phyloP scores from a whole-genome alignment of 2,888 invertebrate genomes.

The Homarus gammarus region DNA sequence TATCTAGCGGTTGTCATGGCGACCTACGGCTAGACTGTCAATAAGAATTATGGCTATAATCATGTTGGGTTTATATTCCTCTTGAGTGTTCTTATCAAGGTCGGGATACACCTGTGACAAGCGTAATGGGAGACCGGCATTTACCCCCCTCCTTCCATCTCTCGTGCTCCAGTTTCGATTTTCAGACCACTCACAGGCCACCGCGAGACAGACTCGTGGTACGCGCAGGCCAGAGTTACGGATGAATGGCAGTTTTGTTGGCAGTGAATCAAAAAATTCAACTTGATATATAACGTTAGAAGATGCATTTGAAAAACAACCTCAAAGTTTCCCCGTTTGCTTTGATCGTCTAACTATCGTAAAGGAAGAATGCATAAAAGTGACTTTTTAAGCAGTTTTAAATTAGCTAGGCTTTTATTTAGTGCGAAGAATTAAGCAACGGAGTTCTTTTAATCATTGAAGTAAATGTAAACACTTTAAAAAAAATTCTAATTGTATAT shows the following conservation, averaged over 20 bases:
- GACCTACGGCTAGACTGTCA: background rate
- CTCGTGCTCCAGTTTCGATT: background rate
- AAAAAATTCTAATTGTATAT: background rate
- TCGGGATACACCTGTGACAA: conserved; percentile 33
- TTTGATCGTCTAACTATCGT: too few species aligned
- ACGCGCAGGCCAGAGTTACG: background rate
- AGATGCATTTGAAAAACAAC: background rate
- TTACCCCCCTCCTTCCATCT: background rate
- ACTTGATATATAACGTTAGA: background rate
- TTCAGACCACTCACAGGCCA: conserved; percentile 26
- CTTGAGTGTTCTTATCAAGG: background rate
- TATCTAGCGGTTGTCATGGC: background rate
- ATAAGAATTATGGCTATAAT: background rate
- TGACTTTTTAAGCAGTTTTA: too few species aligned
- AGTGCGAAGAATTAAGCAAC: too few species aligned
- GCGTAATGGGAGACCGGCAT: background rate
- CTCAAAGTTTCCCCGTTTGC: background rate
- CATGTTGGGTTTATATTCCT: background rate
- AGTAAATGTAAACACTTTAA: background rate
- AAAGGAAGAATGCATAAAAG: too few species aligned
- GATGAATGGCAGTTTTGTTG: conserved; percentile 28
- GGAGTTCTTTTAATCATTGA: background rate
- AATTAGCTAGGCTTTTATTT: too few species aligned
- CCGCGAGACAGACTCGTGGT: background rate
- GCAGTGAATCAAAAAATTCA: conserved; percentile 3